Conservation (phyloP, 2,888 invertebrate genomes). For the Nymphalis c-album region DNA sequence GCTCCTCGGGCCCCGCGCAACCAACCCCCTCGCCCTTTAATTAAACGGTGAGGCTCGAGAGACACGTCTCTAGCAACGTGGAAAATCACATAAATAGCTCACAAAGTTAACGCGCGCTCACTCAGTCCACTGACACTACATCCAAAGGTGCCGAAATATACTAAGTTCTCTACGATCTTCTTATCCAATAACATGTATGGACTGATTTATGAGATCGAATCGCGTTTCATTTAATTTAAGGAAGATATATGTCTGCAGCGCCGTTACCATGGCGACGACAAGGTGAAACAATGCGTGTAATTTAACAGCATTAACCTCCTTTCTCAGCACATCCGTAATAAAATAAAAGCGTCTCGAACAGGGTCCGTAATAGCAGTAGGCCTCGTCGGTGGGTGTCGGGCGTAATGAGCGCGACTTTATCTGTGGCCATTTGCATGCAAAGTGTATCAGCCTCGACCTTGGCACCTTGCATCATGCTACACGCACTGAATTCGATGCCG, state of each 20-base stretch:
- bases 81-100: conserved; percentile 78
- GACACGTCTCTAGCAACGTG: conserved; percentile 75
- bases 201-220: conserved; percentile 7
- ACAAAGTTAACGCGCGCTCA: conserved; percentile 60
- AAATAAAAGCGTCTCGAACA: conserved; percentile 68
- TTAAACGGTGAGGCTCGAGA: conserved; percentile 80
- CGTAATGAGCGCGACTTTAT: conserved; percentile 77
- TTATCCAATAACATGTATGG: neutral
- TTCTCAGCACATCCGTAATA: conserved; percentile 73
- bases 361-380: conserved; percentile 65
- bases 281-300: conserved; percentile 74
- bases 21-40: conserved; percentile 78
- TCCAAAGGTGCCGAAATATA: conserved; percentile 23
- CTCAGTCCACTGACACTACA: conserved; percentile 53
- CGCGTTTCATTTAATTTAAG: conserved; percentile 20
- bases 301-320: conserved; percentile 73
- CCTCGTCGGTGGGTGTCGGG: conserved; percentile 61
- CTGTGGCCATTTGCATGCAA: conserved; percentile 75
- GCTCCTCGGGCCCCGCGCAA: conserved; percentile 62
- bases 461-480: conserved; percentile 65
- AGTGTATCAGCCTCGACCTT: conserved; percentile 74
- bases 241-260: conserved; percentile 16
- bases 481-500: conserved; percentile 55
- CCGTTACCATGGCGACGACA: conserved; percentile 60
- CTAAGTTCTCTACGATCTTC: neutral